Evolutionary conservation across 2,888 invertebrate genomes (phyloP), one percentile per base, ranked within the genome.

Genomic region (Cyaniris semiargus): DNA sequence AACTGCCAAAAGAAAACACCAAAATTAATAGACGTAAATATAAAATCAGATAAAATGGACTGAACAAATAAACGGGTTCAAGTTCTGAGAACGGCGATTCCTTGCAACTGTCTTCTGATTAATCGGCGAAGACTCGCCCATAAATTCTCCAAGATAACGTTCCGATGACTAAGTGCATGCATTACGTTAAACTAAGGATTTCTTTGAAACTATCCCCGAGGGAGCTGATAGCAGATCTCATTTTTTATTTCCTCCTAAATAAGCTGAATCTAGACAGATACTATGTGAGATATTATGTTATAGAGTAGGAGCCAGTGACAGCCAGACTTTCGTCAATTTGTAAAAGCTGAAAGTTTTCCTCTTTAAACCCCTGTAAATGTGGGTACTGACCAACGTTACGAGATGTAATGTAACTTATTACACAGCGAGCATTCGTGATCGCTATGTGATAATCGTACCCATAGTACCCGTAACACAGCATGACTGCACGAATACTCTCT

Each of bases 61-160:
- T 31, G 18, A 53, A 53, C 27, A 74, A 74, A 74, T 53, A 48
- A 74, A 74, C 44, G 74, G 27, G 27, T 74, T 74, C 53, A 53
- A 74, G 53, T 74, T 74, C 53, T 53, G 53, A 48, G 53, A 74
- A 74, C 74, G 74, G 27, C 72, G 44, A 72, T 74, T 34, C 76
- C 74, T 80, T 79, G 27, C 66, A 48, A 48, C 74, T 70, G 75
- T 81, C 80, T 78, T 31, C 78, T 88, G 87, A 90, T 87, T 86
- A 88, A 89, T 88, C 83, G 83, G 81, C 83, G 77, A 79, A 82
- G 83, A 86, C 82, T 82, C 85, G 81, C 81, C 85, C 85, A 88
- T 90, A 89, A 87, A 90, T 91, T 87, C 84, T 82, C 82, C 84
- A 82, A 88, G 91, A 91, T 91, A 91, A 86, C 85, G 86, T 83